phyloP scores from a whole-genome alignment of 1,140 invertebrate species.

The Manduca sexta region DNA sequence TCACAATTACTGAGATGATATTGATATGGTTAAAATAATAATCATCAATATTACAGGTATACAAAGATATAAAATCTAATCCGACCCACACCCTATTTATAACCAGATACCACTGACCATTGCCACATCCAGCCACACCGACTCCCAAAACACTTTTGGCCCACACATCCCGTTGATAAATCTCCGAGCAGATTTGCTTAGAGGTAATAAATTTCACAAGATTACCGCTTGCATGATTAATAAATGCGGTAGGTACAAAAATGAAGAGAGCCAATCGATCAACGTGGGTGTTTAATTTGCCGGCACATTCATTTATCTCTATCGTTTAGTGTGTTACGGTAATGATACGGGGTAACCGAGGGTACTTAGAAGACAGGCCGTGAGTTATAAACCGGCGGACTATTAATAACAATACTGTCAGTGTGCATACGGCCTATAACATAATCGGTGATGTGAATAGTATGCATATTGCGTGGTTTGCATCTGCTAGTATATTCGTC shows the following conservation, averaged over 20 bases:
- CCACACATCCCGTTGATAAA: slow-evolving; percentile 67
- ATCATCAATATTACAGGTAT: no score
- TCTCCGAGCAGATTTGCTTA: slow-evolving; percentile 63
- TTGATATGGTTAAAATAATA: no score
- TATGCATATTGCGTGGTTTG: no score
- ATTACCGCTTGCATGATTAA: slow-evolving; percentile 63
- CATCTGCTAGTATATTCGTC: no score
- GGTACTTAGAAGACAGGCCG: slow-evolving; percentile 3
- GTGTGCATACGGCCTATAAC: no score
- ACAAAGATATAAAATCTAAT: no score
- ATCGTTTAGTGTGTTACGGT: slow-evolving; percentile 33
- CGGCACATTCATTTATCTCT: slow-evolving; percentile 51
- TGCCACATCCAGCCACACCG: slow-evolving; percentile 20
- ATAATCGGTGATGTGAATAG: no score
- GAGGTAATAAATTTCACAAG: slow-evolving; percentile 69
- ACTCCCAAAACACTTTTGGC: slow-evolving; percentile 19
- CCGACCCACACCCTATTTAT: no score
- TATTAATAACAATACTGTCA: no score
- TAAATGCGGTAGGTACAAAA: slow-evolving; percentile 56
- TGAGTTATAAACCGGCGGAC: neutral
- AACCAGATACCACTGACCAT: neutral
- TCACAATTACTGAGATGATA: no score
- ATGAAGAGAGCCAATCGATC: slow-evolving; percentile 64
- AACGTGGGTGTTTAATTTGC: slow-evolving; percentile 69
- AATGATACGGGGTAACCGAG: slow-evolving; percentile 9